These are phyloP conservation scores for Aphis craccivora DNA, from an alignment of 1,140 invertebrate species.

Conservation along the genomic window DNA sequence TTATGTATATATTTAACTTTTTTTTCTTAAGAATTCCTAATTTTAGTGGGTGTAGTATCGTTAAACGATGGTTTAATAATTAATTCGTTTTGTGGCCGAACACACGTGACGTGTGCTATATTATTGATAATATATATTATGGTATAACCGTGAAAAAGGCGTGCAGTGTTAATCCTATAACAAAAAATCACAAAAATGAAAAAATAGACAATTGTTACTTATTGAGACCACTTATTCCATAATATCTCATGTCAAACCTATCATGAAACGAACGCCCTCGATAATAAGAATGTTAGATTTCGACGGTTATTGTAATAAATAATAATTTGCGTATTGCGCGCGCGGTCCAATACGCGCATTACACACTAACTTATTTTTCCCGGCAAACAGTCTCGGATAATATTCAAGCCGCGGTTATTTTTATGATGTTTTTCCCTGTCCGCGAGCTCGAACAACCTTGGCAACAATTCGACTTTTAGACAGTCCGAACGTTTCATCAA, in stretches of 20 bases:
- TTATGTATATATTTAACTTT: neutral
- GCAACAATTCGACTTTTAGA: conserved; percentile 9
- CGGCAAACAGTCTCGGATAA: neutral
- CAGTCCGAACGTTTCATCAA: neutral
- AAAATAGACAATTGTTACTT: neutral
- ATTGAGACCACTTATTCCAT: neutral
- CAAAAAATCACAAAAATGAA: neutral
- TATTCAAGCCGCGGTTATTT: neutral
- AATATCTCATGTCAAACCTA: neutral
- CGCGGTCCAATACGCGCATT: no score
- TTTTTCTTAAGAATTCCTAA: neutral
- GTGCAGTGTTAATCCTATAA: neutral
- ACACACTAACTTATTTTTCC: neutral
- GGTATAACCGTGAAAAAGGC: neutral
- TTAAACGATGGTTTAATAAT: neutral
- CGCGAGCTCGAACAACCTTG: conserved; percentile 5
- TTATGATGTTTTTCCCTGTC: conserved; percentile 8
- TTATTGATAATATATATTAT: neutral
- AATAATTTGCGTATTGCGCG: neutral
- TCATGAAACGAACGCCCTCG: neutral
- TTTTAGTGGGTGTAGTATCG: neutral
- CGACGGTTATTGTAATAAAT: neutral
- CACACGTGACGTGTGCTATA: neutral
- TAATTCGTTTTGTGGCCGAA: neutral
- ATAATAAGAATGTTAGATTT: neutral